These are phyloP conservation scores for Pseudorhombus dupliciocellatus DNA, from an alignment of 2,113 vertebrate species.

Conservation along the genomic window DNA sequence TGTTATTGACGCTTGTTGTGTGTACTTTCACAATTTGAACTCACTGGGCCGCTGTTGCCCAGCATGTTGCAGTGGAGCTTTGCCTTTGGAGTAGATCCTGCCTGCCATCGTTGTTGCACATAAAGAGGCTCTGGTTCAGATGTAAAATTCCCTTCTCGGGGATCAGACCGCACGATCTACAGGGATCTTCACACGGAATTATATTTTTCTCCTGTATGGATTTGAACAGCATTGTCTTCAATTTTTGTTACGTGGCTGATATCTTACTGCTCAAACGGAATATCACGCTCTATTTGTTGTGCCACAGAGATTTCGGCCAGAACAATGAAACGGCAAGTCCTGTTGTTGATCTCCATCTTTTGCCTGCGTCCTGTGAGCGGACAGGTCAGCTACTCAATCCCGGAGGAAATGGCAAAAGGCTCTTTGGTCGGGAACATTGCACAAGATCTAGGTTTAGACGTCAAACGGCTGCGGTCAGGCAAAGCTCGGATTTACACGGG, in stretches of 20 bases:
- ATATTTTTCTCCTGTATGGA: background rate
- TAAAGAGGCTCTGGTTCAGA: background rate
- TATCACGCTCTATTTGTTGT: background rate
- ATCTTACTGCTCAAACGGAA: background rate
- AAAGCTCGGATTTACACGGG: slow-evolving; percentile 77
- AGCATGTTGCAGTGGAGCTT: slow-evolving; percentile 37
- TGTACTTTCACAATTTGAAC: slow-evolving; percentile 83
- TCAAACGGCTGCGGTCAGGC: slow-evolving; percentile 70
- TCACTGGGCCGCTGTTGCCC: slow-evolving; percentile 90
- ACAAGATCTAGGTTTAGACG: slow-evolving; percentile 78
- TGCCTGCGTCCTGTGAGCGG: slow-evolving; percentile 29
- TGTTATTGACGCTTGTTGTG: rapidly evolving
- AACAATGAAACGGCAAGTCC: slow-evolving; percentile 58
- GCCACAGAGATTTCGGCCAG: background rate
- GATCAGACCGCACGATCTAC: background rate
- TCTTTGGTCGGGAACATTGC: slow-evolving; percentile 78
- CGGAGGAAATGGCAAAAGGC: slow-evolving; percentile 69
- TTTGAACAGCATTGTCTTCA: rapidly evolving
- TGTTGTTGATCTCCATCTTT: slow-evolving; percentile 41
- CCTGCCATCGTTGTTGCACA: background rate
- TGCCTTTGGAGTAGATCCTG: slow-evolving; percentile 1
- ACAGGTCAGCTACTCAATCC: slow-evolving; percentile 74
- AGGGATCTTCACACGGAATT: background rate
- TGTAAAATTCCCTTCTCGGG: rapidly evolving
- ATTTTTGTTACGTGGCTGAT: background rate